Evolutionary conservation across 2,797 vertebrate genomes (phyloP), one percentile per base, ranked within the genome.

Genomic region (Ataeniobius toweri): DNA sequence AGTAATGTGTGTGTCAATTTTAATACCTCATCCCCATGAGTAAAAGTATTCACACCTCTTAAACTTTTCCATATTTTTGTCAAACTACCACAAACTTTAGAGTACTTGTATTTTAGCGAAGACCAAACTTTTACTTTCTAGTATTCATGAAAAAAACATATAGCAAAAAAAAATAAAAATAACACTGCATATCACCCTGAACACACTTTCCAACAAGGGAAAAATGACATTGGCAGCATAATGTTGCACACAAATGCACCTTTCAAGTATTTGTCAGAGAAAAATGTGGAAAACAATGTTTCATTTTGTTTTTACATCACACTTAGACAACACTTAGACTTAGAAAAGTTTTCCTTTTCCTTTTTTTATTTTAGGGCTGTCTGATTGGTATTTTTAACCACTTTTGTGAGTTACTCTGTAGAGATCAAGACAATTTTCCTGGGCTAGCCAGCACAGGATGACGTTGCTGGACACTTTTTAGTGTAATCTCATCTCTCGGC

Each of bases 401-500:
- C 76, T 83, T 85, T 80, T 85, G 63, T 83, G 83, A 79, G 76
- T 85, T 87, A 88, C 90, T 90, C 82, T 88, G 89, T 86, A 80
- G 80, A 78, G 79, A 63, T 90, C 79, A 86, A 80, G 81, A 86
- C 59, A 71, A 61, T 79, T 86, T 85, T 77, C 81, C 71, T 12
- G 81, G 86, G 85, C 20, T 2, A 28, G 81, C 80, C 77, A 72
- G 80, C 5, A 16, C 63, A 71, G 53, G 65, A 77, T 81, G 65
- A 84, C 31, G 53, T 26, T 56, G 51, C 78, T 78, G 81, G 80
- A 85, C 36, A 65, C 85, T 86, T 76, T 80, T 78, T 51, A 70
- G 83, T 82, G 81, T 86, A 84, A 89, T 88, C 87, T 86, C 78
- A 80, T 90, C 82, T 83, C 82, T 81, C 55, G 63, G 79, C 74